Base-by-base conservation (phyloP, 2,797 vertebrate genomes). In the Rhinella marina region DNA sequence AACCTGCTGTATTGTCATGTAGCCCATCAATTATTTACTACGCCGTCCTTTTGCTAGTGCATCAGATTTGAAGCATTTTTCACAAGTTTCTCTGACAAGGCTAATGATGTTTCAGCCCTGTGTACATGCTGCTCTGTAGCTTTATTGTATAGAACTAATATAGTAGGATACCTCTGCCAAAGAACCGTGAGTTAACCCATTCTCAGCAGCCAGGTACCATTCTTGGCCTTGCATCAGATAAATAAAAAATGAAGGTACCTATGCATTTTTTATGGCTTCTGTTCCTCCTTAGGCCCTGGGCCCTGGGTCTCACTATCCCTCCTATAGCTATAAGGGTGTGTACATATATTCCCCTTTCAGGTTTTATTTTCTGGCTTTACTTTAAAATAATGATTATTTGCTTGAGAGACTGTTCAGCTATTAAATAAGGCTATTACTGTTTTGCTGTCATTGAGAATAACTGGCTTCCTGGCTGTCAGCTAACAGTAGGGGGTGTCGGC, bases 1-100 rank as follows among this genome's bases (percentile, higher is more conserved):
- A 88, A 86, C 88, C 88, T 88, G 88, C 88, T 88, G 84, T 88
- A 88, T 82, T 82, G 84, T 88, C 88, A 82, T 88, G 88, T 88
- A 81, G 29, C 62, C 61, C 88, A 88, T 88, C 79, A 81, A 88
- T 88, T 88, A 88, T 88, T 88, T 77, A 88, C 50, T 29, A 11
- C 21, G 73, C 68, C 23, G 73, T 81, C 50, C 78, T 86, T 88
- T 57, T 82, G 79, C n/a, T 77, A 88, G 78, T 81, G 79, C 64
- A 86, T 86, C 83, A 77, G 32, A 81, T 86, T 86, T 81, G 82
- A 86, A 82, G 72, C 83, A 76, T 77, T 85, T 81, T 78, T 73
- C 82, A 84, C 86, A 88, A 81, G 81, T 84, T 72, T 59, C 48
- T 70, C 41, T 73, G 82, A 81, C 59, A 85, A 82, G 66, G 66